A percentile compares a stretch with the other conserved stretches of the same genome.
Evolutionary conservation across 2,797 vertebrate genomes (phyloP).

Genomic region (Syngnathus rostellatus): DNA sequence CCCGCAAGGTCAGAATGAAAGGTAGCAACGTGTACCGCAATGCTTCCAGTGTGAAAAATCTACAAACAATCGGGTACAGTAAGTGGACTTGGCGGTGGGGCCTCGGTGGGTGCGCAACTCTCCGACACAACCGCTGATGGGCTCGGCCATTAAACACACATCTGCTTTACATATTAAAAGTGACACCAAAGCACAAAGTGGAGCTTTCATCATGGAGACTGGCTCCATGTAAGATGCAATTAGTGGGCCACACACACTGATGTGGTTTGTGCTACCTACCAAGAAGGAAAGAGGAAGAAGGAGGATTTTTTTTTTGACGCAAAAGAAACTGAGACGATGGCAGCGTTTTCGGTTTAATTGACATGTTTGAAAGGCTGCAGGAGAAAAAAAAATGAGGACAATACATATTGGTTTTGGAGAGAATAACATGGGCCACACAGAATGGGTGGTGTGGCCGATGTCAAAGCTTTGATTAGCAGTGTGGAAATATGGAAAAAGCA

Average conservation of each 20-base stretch:
- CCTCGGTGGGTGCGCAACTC: not conserved
- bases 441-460: not conserved
- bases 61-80: not conserved
- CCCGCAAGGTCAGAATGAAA: not conserved
- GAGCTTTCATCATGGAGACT: conserved; percentile 65
- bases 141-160: conserved; percentile 60
- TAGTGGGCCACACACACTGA: conserved; percentile 66
- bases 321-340: not conserved
- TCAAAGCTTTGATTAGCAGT: not conserved
- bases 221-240: conserved; percentile 60
- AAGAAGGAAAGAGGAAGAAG: conserved; percentile 18
- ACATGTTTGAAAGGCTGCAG: not conserved
- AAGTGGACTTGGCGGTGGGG: not conserved
- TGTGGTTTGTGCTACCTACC: conserved; percentile 43
- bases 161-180: conserved; percentile 69
- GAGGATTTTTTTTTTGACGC: not conserved
- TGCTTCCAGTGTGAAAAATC: not conserved
- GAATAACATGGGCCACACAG: not conserved
- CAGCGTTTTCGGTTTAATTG: not conserved
- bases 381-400: conserved; percentile 3
- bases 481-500: not conserved
- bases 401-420: not conserved
- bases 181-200: conserved; percentile 60
- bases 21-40: not conserved
- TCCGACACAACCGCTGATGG: conserved; percentile 43